A percentile compares a stretch with the other conserved stretches of the same genome.
Evolutionary conservation across 1,140 invertebrate genomes (phyloP).

Genomic region (Arctopsyche grandis): DNA sequence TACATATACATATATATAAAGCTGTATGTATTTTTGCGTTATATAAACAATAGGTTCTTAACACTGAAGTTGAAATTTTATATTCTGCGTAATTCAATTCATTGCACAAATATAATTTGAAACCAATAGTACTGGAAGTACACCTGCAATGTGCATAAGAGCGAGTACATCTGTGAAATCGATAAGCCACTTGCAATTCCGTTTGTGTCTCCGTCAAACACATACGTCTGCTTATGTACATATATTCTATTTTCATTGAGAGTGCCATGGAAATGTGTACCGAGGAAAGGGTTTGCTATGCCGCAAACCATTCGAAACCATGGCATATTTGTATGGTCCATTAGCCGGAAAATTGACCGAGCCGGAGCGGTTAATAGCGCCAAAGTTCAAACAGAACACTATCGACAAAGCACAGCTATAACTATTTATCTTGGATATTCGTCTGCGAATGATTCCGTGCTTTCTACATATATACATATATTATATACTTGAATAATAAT

Average conservation of each 20-base stretch:
- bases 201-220: background rate
- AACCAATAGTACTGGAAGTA: background rate
- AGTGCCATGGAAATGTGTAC: background rate
- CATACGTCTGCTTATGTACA: background rate
- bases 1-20: too few relatives aligned
- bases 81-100: background rate
- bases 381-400: conserved; percentile 3
- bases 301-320: background rate
- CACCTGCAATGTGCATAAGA: background rate
- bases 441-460: background rate
- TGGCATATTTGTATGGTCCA: conserved; percentile 2
- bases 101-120: background rate
- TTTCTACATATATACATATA: background rate
- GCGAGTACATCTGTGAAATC: conserved; percentile 1
- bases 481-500: background rate
- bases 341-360: conserved; percentile 25
- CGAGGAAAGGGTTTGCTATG: conserved; percentile 2
- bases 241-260: conserved; percentile 14
- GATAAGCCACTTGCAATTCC: conserved; percentile 20
- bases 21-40: too few relatives aligned
- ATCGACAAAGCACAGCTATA: background rate
- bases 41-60: background rate
- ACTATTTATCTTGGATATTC: background rate
- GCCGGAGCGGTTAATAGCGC: background rate
- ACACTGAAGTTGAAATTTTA: too few relatives aligned